Conservation (phyloP, 2,888 invertebrate species). For the Strigamia crassipes region DNA sequence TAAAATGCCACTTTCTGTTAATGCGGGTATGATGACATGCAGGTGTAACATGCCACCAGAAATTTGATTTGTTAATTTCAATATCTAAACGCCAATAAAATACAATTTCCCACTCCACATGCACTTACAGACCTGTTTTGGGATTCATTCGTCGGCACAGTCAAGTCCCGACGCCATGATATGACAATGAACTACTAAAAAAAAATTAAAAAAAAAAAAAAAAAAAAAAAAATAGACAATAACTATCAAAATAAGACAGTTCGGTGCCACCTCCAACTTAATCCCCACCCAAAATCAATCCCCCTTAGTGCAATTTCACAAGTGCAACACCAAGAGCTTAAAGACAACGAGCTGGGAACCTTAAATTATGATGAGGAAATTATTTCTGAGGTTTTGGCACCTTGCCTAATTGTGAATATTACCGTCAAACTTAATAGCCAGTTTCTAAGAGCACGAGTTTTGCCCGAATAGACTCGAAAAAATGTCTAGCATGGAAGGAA, state of each 20-base stretch:
- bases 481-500: not conserved
- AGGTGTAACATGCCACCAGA: no score
- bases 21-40: no score
- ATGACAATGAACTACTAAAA: not conserved
- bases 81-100: no score
- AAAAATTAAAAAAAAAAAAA: not conserved
- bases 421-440: not conserved
- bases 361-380: conserved; percentile 11
- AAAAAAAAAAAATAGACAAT: not conserved
- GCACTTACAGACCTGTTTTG: no score
- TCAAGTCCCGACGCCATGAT: no score
- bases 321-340: conserved; percentile 16
- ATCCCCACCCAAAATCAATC: conserved; percentile 8
- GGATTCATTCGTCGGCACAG: no score
- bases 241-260: not conserved
- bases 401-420: conserved; percentile 16
- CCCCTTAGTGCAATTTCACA: not conserved
- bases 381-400: not conserved
- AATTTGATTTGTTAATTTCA: no score
- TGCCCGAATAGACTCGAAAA: not conserved
- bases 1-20: no score
- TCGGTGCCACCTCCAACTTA: not conserved
- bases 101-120: no score
- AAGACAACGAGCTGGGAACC: conserved; percentile 9
- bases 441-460: not conserved